Evolutionary conservation across 2,113 vertebrate species (phyloP), one percentile per base, ranked within the genome.

Genomic region (Bombycilla garrulus): DNA sequence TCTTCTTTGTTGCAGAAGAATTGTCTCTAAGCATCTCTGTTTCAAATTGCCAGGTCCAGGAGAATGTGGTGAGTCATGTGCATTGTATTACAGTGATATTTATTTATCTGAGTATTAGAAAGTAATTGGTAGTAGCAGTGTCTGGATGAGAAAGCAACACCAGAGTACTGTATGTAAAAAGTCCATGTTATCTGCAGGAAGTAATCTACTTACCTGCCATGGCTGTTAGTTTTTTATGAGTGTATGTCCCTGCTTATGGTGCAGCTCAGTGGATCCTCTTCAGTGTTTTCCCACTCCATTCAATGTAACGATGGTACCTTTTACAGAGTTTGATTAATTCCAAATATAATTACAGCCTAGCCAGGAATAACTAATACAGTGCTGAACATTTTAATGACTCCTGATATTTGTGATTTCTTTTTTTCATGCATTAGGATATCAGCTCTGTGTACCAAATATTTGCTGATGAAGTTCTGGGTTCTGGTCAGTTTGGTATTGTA

Each of bases 361-460:
- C 24, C 16, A 48, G 33, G 72, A 51, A 21, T 74, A 54, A 54
- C 12, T 38, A 38, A 53, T 42, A 13, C 1, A 4, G 28, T 71
- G 6, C 2, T 48, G 51, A 83, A 45, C 9, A 11, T 71, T 88
- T 64, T 84, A 51, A 67, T 92, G 85, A 76, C 51, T 77, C 10
- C 50, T 95, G 22, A 50, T 88, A 19, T 78, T 89, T 88, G 51
- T 77, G 48, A 45, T 85, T 96, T 95, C 10, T 72, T 88, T 79
- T 73, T 94, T 73, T 86, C 31, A 61, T 90, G 57, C 84, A 74
- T 60, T 95, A 99, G 99, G 99, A 99, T 96, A 99, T 99, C 95
- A 99, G 99, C 95, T 99, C 99, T 6, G 98, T 99, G 73, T 99
- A 99, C 97, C 99, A 99, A 92, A 99, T 99, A 96, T 99, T 99